A percentile compares a stretch with the other conserved stretches of the same genome.
These are phyloP conservation scores for Montipora cactus DNA, from an alignment of 64 coral and sea anemone genomes.

Conservation along the genomic window DNA sequence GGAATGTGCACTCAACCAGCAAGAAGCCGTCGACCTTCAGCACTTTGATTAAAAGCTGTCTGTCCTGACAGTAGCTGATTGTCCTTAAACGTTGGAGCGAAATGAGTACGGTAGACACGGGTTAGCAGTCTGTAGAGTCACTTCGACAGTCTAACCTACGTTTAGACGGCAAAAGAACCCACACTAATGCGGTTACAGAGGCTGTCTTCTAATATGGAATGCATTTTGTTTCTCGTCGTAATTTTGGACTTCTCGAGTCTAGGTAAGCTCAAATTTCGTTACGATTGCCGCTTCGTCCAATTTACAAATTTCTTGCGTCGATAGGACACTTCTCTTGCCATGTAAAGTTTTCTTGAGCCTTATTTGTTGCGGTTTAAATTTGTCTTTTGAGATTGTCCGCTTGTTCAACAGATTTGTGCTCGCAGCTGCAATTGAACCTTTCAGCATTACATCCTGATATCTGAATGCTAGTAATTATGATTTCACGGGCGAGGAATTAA, in stretches of 20 bases:
- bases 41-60: neutral
- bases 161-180: neutral
- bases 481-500: neutral
- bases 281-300: neutral
- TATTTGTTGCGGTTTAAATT: neutral
- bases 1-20: neutral
- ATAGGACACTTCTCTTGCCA: neutral
- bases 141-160: neutral
- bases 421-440: neutral
- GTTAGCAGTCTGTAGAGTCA: neutral
- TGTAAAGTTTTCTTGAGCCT: neutral
- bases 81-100: neutral
- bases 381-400: neutral
- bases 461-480: neutral
- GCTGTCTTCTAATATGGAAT: neutral
- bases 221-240: neutral
- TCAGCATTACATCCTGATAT: neutral
- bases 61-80: neutral
- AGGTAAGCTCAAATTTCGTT: slow-evolving; percentile 11
- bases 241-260: slow-evolving; percentile 4
- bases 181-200: neutral
- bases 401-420: neutral
- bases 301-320: neutral
- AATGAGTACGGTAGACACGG: slow-evolving; percentile 5
- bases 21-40: neutral